phyloP scores from a whole-genome alignment of 64 coral and sea anemone species.

The Pocillopora damicornis region DNA sequence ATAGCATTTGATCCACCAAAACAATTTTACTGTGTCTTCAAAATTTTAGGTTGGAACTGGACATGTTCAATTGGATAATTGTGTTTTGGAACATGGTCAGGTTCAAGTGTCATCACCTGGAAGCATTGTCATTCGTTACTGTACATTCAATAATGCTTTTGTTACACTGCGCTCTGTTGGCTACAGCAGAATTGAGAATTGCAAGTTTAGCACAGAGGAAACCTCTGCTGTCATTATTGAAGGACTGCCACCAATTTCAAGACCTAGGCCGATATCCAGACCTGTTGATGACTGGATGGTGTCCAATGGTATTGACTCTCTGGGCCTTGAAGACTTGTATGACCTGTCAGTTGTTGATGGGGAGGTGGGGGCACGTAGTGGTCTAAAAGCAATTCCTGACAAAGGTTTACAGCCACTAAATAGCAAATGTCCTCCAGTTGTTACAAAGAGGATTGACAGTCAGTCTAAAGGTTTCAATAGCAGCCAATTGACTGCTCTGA shows the following conservation, averaged over 20 bases:
- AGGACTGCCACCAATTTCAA: conserved; percentile 74
- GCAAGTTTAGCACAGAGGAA: conserved; percentile 86
- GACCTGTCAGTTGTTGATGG: conserved; percentile 54
- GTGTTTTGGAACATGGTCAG: conserved; percentile 83
- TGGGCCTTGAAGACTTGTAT: conserved; percentile 81
- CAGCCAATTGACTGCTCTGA: conserved; percentile 57
- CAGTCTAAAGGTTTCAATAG: conserved; percentile 28
- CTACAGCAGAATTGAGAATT: conserved; percentile 86
- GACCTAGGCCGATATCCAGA: conserved; percentile 62
- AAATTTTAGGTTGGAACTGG: conserved; percentile 74
- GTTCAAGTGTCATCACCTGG: conserved; percentile 86
- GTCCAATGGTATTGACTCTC: conserved; percentile 34
- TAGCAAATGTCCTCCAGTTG: not conserved
- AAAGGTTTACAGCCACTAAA: not conserved
- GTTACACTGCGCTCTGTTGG: conserved; percentile 72
- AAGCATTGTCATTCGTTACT: conserved; percentile 73
- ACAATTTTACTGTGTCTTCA: not conserved
- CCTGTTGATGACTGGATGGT: conserved; percentile 79
- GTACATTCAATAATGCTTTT: conserved; percentile 74
- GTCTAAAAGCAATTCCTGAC: not conserved
- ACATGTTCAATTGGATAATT: conserved; percentile 87
- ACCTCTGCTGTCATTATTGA: conserved; percentile 83
- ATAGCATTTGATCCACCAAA: too few species aligned
- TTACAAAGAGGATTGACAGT: conserved; percentile 1
- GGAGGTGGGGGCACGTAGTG: conserved; percentile 41